Evolutionary conservation across 2,888 invertebrate species (phyloP), one percentile per base, ranked within the genome.

Genomic region (Nomada goodeniana): DNA sequence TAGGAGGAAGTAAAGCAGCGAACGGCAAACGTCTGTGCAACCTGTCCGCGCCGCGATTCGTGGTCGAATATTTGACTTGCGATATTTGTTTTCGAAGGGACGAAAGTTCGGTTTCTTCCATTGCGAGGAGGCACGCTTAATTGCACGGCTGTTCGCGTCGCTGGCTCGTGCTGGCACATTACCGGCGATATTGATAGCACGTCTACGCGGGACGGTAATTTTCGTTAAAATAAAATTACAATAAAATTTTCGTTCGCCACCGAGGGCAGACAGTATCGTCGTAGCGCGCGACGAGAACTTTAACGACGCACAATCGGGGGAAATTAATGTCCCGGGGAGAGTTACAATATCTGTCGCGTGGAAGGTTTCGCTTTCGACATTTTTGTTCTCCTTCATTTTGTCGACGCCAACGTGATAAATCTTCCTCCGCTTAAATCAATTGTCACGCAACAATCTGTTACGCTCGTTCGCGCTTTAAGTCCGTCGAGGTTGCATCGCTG

Each of bases 171-270:
- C 76, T 80, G 83, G 79, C 70, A 74, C 70, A 76, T 85, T 86
- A 82, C 77, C 59, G 75, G 68, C 59, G 72, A 86, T 87, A 90
- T 83, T 86, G 86, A 90, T 87, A 83, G 78, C 71, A 69, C 72
- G 70, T 70, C 71, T 50, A 59, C 77, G 72, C 74, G 75, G 61
- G 59, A 61, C 64, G 79, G 74, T 89, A 85, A 89, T 89, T 89
- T 89, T 84, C 86, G 85, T 85, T 86, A 86, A 86, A 87, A 84
- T 79, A 77, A 88, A 86, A 87, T 89, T 89, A 82, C 83, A 88
- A 84, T 74, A 81, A 85, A 85, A 88, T 86, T 82, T 84, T 76
- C 80, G 76, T 77, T 67, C 71, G 64, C 59, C 29, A 15, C 36
- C n/a, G 50, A 44, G 42, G 70, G 59, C 23, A 68, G 79, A 71